Evolutionary conservation across 2,888 invertebrate species (phyloP).

Genomic region (Eupithecia insigniata): DNA sequence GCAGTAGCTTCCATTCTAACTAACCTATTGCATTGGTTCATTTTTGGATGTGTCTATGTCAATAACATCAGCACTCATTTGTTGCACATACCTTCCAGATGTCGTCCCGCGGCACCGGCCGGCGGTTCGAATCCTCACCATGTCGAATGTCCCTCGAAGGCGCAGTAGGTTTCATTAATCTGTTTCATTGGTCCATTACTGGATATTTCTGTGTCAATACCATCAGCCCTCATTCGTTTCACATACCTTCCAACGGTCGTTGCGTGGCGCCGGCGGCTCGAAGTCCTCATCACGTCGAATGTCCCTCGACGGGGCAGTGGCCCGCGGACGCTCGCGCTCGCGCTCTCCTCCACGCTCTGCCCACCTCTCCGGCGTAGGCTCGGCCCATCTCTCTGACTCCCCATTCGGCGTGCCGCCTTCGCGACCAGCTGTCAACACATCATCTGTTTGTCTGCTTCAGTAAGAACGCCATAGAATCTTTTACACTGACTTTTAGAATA

Average conservation of each 20-base stretch:
- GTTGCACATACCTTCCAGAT: constrained; percentile 72
- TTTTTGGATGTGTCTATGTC: background rate
- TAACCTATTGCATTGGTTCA: constrained; percentile 33
- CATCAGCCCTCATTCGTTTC: background rate
- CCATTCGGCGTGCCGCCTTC: constrained; percentile 80
- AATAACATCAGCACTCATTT: background rate
- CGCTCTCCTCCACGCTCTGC: constrained; percentile 53
- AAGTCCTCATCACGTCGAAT: constrained; percentile 62
- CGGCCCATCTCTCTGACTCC: constrained; percentile 78
- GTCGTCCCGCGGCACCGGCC: constrained; percentile 83
- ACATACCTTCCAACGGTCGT: constrained; percentile 84
- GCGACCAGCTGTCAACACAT: constrained; percentile 62
- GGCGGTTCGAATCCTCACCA: constrained; percentile 72
- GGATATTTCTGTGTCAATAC: background rate
- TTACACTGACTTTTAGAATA: background rate
- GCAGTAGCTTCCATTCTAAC: too few species aligned
- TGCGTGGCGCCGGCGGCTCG: constrained; percentile 79
- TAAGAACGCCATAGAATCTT: background rate
- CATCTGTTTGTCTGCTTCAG: constrained; percentile 6
- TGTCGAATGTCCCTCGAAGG: constrained; percentile 56
- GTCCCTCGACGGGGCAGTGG: constrained; percentile 52
- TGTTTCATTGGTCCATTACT: background rate
- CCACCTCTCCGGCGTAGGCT: constrained; percentile 62
- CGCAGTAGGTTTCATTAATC: too few species aligned
- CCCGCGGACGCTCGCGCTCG: constrained; percentile 47